These are phyloP conservation scores for Trachelus tabidus DNA, from an alignment of 2,888 invertebrate genomes.

Conservation along the genomic window DNA sequence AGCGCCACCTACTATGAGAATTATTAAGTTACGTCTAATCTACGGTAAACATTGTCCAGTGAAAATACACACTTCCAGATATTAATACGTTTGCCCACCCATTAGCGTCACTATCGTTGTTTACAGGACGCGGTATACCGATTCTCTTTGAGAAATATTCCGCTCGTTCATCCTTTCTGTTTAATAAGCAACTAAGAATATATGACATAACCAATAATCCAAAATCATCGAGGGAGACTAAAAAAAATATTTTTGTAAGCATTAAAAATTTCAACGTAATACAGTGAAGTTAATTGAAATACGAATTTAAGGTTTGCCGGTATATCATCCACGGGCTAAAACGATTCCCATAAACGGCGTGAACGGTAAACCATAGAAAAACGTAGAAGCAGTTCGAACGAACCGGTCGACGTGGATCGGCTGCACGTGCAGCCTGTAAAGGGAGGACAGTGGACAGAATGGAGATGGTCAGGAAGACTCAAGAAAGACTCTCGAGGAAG, in stretches of 20 bases:
- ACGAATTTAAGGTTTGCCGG: neutral
- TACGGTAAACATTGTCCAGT: neutral
- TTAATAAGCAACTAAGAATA: neutral
- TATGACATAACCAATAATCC: neutral
- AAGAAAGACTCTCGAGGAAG: neutral
- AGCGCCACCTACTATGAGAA: neutral
- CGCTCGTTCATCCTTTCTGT: neutral
- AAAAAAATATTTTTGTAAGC: neutral
- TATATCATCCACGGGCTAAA: neutral
- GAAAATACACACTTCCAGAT: neutral
- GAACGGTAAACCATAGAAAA: neutral
- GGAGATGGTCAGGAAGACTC: neutral
- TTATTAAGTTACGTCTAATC: neutral
- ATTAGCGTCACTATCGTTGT: neutral
- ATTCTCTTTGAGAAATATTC: neutral
- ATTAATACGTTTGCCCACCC: slow-evolving; percentile 1
- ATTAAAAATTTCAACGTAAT: neutral
- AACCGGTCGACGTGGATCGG: neutral
- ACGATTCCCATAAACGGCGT: neutral
- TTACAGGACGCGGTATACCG: neutral
- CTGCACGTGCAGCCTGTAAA: neutral
- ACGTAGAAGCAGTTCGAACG: neutral
- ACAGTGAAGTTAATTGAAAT: neutral
- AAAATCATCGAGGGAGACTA: neutral
- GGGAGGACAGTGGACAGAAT: neutral